phyloP scores from a whole-genome alignment of 2,113 vertebrate species.

The Pogonocichla stellata region DNA sequence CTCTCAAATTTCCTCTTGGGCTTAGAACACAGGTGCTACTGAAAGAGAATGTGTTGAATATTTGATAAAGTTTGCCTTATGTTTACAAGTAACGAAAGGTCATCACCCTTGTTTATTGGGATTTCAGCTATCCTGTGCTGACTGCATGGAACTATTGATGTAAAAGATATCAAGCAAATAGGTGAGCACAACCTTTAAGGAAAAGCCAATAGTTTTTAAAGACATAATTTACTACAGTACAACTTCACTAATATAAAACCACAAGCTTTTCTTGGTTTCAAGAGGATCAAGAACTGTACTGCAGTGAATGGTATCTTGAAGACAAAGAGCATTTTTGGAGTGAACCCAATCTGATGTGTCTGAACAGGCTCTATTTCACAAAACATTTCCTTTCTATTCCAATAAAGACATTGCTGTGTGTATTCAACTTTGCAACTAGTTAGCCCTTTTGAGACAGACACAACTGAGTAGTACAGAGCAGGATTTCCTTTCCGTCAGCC shows the following conservation, averaged over 20 bases:
- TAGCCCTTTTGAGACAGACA: background rate
- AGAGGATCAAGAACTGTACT: background rate
- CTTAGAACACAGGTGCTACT: conserved; percentile 32
- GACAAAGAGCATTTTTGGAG: background rate
- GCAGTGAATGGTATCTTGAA: background rate
- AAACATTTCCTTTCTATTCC: background rate
- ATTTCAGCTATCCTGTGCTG: conserved; percentile 28
- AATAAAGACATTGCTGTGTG: background rate
- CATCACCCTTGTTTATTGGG: conserved; percentile 36
- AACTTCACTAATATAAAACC: background rate
- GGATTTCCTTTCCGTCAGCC: background rate
- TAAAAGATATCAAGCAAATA: conserved; percentile 27
- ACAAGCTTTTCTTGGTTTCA: background rate
- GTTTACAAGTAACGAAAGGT: conserved; percentile 58
- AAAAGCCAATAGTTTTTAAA: conserved; percentile 29
- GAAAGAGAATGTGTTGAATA: conserved; percentile 55
- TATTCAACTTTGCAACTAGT: background rate
- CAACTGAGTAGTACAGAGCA: background rate
- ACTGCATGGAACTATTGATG: background rate
- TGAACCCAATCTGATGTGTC: background rate
- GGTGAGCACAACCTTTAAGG: conserved; percentile 30
- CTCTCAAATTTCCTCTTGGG: conserved; percentile 48
- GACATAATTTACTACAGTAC: background rate
- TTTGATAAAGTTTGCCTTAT: conserved; percentile 54
- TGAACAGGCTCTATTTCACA: background rate